Evolutionary conservation across 2,797 vertebrate species (phyloP).

Genomic region (Phataginus tricuspis): DNA sequence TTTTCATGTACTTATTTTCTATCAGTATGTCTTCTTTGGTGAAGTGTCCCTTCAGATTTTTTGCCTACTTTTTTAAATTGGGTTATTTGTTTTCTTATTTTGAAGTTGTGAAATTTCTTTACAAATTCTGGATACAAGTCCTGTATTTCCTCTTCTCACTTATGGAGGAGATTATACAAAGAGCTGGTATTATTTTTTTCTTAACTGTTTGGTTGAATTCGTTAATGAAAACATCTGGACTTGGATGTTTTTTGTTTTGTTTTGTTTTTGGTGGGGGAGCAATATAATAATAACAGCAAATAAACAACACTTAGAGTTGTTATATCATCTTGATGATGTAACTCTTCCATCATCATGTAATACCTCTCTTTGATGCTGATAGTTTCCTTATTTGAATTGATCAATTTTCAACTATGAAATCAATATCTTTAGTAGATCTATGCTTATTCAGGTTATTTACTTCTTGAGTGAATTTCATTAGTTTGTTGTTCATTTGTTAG

Average conservation of each 20-base stretch:
- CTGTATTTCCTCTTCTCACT: background rate
- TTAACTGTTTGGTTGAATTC: background rate
- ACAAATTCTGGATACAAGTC: background rate
- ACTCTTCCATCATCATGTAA: too few species aligned
- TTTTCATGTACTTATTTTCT: background rate
- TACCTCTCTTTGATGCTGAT: too few species aligned
- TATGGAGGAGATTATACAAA: background rate
- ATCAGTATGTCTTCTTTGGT: background rate
- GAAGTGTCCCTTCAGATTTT: background rate
- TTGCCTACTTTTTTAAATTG: background rate
- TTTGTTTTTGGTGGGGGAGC: too few species aligned
- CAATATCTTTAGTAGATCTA: background rate
- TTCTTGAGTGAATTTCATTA: background rate
- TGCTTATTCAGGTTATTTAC: background rate
- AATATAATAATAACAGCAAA: too few species aligned
- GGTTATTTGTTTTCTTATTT: background rate
- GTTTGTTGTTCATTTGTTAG: background rate
- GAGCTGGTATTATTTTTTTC: background rate
- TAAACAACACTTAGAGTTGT: too few species aligned
- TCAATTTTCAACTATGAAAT: background rate
- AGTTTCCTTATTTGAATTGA: too few species aligned
- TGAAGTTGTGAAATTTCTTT: background rate
- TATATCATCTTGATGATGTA: too few species aligned
- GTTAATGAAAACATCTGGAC: background rate
- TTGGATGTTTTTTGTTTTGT: background rate